Percentiles rank a stretch among this genome's conserved stretches.
These are phyloP conservation scores for Rhabdophis nuchalis DNA, from an alignment of 2,797 vertebrate genomes.

Conservation along the genomic window DNA sequence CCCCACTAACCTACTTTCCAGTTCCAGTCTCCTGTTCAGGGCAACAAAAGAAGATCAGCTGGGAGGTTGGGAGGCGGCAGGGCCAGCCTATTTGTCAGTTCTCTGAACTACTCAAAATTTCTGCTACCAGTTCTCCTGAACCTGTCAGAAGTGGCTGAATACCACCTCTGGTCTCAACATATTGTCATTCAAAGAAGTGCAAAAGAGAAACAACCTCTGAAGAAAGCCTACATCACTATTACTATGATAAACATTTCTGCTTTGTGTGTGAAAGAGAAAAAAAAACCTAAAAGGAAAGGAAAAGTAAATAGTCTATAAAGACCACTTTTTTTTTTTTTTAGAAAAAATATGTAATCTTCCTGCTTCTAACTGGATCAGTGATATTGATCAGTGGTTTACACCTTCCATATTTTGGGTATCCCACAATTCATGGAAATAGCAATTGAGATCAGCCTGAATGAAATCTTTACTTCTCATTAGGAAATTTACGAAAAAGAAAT, in stretches of 20 bases:
- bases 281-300: not conserved
- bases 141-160: no score
- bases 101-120: no score
- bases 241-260: not conserved
- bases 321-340: not conserved
- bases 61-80: no score
- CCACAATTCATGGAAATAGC: not conserved
- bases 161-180: not conserved
- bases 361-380: not conserved
- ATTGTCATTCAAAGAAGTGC: not conserved
- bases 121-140: no score
- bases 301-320: not conserved
- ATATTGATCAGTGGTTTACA: not conserved
- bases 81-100: no score
- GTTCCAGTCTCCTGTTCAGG: no score
- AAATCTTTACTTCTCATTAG: not conserved
- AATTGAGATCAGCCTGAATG: not conserved
- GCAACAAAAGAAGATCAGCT: no score
- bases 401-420: not conserved
- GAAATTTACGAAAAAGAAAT: not conserved
- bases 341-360: not conserved
- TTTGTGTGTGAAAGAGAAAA: not conserved
- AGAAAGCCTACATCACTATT: not conserved
- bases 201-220: not conserved
- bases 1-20: no score